Base-by-base conservation (phyloP, 2,797 vertebrate species). In the Tarsius wallacei region DNA sequence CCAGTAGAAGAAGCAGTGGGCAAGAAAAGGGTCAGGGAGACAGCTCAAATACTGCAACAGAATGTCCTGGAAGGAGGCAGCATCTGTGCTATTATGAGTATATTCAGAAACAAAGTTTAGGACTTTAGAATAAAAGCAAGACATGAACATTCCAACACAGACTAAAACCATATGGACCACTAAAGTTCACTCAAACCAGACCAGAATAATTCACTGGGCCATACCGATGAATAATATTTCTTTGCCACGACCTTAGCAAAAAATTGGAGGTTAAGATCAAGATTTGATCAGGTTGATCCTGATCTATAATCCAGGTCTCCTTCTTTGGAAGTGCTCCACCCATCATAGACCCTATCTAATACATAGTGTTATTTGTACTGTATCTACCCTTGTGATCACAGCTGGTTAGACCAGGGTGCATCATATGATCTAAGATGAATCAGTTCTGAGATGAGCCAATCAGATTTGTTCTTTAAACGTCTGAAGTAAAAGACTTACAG, bases 391-490 rank as follows among this genome's bases (percentile, higher is more conserved):
- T 14, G 16, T 51, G 81, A 9, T 51, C 28, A 78, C 17, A n/a
- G n/a, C 21, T 63, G 19, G 61, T 5, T 33, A 49, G 17, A 51
- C 36, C 19, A 16, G 77, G 8, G 24, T 17, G 19, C 55, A 12
- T 80, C 74, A 57, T n/a, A 57, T 76, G 53, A 78, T 78, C 53
- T 5, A 24, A 77, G 53, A 78, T 36, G 24, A 78, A 47, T 71
- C 24, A 55, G 51, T 17, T 80, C 53, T 82, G 36, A 16, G 51
- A 47, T 93, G 10, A 68, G 73, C 55, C 57, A 55, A 5, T 70
- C 31, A 42, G 10, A 77, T 95, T 77, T 82, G 36, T 55, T 91
- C 93, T 91, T 87, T 31, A 89, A 73, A 53, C 87, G 59, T 73
- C 47, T 42, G 53, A 36, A 85, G 6, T 71, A 76, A 74, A 88